A percentile compares a stretch with the other conserved stretches of the same genome.
Evolutionary conservation across 2,888 invertebrate species (phyloP).

Genomic region (Metellina segmentata): DNA sequence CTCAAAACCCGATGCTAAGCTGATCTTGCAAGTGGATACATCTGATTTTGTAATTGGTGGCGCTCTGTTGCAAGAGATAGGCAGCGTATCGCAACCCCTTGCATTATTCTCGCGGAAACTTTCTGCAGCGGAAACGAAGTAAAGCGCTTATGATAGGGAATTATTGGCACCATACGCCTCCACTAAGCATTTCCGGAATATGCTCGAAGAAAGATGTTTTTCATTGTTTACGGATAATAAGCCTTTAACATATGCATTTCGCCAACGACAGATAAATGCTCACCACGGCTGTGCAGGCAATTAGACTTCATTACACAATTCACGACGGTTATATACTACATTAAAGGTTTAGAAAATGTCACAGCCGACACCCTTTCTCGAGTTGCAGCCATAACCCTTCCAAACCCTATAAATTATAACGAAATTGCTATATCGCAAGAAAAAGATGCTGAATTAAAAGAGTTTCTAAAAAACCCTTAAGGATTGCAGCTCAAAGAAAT

Average conservation of each 20-base stretch:
- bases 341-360: neutral
- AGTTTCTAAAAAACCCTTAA: neutral
- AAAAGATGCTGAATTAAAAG: neutral
- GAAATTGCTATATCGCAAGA: neutral
- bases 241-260: constrained; percentile 77
- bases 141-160: constrained; percentile 77
- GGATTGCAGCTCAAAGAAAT: too few relatives aligned
- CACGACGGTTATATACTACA: constrained; percentile 25
- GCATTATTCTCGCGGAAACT: constrained; percentile 40
- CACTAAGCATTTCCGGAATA: constrained; percentile 71
- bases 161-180: constrained; percentile 78
- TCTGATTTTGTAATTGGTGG: constrained; percentile 38
- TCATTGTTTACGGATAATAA: constrained; percentile 48
- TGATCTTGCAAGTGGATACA: constrained; percentile 1
- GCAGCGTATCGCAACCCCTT: constrained; percentile 71
- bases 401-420: neutral
- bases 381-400: neutral
- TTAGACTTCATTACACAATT: constrained; percentile 56
- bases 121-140: neutral
- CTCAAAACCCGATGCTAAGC: neutral
- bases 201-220: constrained; percentile 50
- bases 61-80: constrained; percentile 59
- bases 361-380: too few relatives aligned
- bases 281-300: constrained; percentile 17
- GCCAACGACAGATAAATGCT: constrained; percentile 10